Evolutionary conservation across 2,113 vertebrate species (phyloP).

Genomic region (Anarrhichthys ocellatus): DNA sequence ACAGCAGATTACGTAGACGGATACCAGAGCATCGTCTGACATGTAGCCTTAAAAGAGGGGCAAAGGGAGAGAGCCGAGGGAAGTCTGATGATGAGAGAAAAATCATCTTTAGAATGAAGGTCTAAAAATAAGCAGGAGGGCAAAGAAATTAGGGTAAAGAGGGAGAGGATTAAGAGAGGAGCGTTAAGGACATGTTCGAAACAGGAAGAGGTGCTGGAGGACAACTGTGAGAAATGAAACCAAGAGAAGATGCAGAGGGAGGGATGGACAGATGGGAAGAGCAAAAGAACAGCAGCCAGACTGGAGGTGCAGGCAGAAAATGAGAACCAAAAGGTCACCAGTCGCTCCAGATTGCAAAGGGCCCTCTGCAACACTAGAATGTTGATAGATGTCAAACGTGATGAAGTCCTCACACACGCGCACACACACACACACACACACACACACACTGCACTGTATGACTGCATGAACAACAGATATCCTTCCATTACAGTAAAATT

Average conservation of each 20-base stretch:
- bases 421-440: background rate
- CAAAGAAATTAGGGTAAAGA: background rate
- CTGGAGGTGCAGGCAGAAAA: slow-evolving; percentile 38
- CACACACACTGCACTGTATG: background rate
- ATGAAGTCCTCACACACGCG: slow-evolving; percentile 8
- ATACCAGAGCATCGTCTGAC: background rate
- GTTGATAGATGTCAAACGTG: slow-evolving; percentile 45
- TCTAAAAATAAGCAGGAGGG: background rate
- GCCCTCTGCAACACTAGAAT: slow-evolving; percentile 35
- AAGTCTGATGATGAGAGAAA: slow-evolving; percentile 12
- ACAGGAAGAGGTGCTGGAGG: background rate
- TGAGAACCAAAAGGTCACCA: slow-evolving; percentile 65
- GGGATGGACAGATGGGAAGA: slow-evolving; percentile 31
- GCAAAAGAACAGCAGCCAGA: slow-evolving; percentile 20
- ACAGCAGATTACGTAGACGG: slow-evolving; percentile 23
- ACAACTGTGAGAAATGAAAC: background rate
- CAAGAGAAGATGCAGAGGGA: background rate
- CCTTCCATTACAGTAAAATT: slow-evolving; percentile 33
- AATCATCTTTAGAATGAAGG: slow-evolving; percentile 6
- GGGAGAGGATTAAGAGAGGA: background rate
- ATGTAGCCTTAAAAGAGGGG: background rate
- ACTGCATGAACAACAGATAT: slow-evolving; percentile 1
- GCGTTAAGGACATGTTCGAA: background rate
- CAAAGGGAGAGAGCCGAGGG: background rate
- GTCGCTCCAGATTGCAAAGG: slow-evolving; percentile 38